A percentile compares a stretch with the other conserved stretches of the same genome.
phyloP scores from a whole-genome alignment of 2,888 invertebrate genomes.

The Colostygia pectinataria region DNA sequence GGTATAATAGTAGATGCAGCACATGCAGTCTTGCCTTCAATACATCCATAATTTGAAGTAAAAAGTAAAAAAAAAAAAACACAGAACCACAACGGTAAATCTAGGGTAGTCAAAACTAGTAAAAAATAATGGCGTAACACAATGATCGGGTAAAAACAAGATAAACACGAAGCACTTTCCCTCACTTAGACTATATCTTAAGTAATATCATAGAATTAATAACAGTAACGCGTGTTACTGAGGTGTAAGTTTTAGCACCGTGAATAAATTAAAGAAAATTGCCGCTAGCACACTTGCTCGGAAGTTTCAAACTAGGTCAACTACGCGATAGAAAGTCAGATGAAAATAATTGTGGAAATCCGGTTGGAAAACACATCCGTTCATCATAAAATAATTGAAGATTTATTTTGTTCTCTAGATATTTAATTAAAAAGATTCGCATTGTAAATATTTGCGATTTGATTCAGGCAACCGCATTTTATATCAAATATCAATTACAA shows the following conservation, averaged over 20 bases:
- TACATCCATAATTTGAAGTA: no score
- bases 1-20: no score
- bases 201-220: conserved; percentile 14
- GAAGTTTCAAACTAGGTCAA: conserved; percentile 24
- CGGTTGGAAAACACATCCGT: conserved; percentile 6
- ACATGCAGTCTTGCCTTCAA: no score
- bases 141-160: conserved; percentile 14
- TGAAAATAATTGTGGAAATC: conserved; percentile 21
- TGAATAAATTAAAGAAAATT: conserved; percentile 29
- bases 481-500: no score
- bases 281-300: conserved; percentile 11
- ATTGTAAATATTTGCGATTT: no score
- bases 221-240: conserved; percentile 1
- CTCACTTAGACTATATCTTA: conserved; percentile 14
- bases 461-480: no score
- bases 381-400: background rate
- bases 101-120: no score
- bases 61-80: no score
- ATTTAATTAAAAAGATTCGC: background rate
- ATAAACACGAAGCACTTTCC: conserved; percentile 23
- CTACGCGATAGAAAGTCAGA: conserved; percentile 20
- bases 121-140: conserved; percentile 16
- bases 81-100: no score
- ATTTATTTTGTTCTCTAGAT: background rate
- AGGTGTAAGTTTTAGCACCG: conserved; percentile 12